Evolutionary conservation across 2,888 invertebrate species (phyloP), one percentile per base, ranked within the genome.

Genomic region (Dryadula phaetusa): DNA sequence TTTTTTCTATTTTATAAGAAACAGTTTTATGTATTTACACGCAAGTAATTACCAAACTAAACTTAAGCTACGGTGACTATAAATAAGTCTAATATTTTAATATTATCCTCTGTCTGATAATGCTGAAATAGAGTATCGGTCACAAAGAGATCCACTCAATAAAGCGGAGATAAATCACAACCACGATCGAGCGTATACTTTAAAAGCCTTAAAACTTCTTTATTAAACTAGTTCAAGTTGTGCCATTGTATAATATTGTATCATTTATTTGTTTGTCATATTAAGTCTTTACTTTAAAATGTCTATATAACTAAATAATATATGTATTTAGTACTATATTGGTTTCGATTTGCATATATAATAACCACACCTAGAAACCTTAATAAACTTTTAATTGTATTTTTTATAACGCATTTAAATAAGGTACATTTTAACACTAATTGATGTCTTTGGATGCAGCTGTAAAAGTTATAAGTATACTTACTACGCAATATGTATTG

Each of bases 141-240:
- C 71, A 76, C 77, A 77, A 78, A 77, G 77, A 77, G 77, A 77
- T 78, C 72, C 72, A 71, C 75, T 76, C 74, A 79, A 77, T 78
- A 74, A 72, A 72, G 71, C 70, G 69, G 72, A 77, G 78, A 78
- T 78, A 78, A 76, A 76, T 75, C 76, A 75, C 74, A 74, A 70
- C 72, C 69, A 56, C 72, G 70, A 72, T 68, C 64, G 68, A 65
- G 71, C 75, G 71, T 71, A 70, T 61, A 72, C 72, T 70, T 73
- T 70, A 70, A 66, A 69, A 70, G 66, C 67, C 71, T 69, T 62
- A 72, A 70, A 70, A 71, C 67, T 71, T 64, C 70, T 69, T 70
- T 70, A 69, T 74, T 73, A 75, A 74, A 71, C 69, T 72, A 70
- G 66, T 69, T 71, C 66, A 70, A 70, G 44, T 52, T 64, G 68